Evolutionary conservation across 2,113 vertebrate species (phyloP).

Genomic region (Burhinus bistriatus): DNA sequence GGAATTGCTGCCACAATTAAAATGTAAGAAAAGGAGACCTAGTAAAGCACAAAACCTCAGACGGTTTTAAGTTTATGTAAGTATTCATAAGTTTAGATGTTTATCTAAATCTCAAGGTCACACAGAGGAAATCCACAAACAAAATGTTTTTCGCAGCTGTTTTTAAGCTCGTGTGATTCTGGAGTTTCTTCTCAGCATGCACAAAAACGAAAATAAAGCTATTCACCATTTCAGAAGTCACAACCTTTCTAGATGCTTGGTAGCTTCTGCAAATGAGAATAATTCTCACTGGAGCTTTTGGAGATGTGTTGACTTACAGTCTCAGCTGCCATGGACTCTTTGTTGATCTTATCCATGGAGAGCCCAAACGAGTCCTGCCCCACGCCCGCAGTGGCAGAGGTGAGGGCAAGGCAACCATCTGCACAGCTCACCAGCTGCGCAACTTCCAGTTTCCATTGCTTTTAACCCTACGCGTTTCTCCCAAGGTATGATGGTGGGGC

Average conservation of each 20-base stretch:
- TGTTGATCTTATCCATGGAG: not conserved
- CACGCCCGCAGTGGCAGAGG: not conserved
- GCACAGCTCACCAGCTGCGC: not conserved
- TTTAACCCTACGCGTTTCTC: not conserved
- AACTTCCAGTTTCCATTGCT: not conserved
- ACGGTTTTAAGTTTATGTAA: not conserved
- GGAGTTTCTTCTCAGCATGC: not conserved
- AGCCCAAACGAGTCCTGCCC: not conserved
- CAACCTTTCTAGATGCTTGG: not conserved
- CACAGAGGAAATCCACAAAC: not conserved
- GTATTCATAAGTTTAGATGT: not conserved
- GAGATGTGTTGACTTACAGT: not conserved
- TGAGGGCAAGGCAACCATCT: not conserved
- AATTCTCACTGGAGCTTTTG: not conserved
- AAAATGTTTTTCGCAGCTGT: not conserved
- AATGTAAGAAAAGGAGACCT: not conserved
- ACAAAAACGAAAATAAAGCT: not conserved
- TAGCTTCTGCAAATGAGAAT: not conserved
- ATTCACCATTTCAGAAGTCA: not conserved
- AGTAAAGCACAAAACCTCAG: not conserved
- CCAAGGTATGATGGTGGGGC: not conserved
- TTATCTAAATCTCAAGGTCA: not conserved
- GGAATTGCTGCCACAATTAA: not conserved
- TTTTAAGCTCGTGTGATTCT: not conserved
- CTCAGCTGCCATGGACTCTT: not conserved